phyloP scores from a whole-genome alignment of 2,797 vertebrate genomes.

The Xenentodon cancila region DNA sequence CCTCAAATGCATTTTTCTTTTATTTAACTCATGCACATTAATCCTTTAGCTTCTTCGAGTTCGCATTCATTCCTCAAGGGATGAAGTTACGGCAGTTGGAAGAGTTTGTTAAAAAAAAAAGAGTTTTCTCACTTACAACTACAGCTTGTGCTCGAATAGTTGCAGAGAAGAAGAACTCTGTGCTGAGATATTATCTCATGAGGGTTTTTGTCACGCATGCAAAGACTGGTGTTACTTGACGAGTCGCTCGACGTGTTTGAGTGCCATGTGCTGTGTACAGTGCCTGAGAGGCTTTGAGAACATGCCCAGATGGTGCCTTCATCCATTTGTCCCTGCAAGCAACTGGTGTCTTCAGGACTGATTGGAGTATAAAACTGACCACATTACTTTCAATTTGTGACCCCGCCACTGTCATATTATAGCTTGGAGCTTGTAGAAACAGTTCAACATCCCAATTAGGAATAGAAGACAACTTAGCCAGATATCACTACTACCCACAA shows the following conservation, averaged over 20 bases:
- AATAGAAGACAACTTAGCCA: too few relatives aligned
- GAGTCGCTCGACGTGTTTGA: constrained; percentile 44
- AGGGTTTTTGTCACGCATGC: constrained; percentile 67
- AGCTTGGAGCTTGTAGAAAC: not conserved
- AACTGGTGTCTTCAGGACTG: constrained; percentile 43
- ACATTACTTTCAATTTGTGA: constrained; percentile 13
- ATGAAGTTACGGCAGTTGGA: constrained; percentile 53
- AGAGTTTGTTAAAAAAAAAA: constrained; percentile 44
- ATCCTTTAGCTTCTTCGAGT: constrained; percentile 66
- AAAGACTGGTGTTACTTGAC: constrained; percentile 58
- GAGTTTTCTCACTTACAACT: constrained; percentile 59
- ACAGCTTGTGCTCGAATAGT: constrained; percentile 60
- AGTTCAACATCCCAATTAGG: not conserved
- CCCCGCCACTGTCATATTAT: constrained; percentile 2
- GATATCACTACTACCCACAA: too few relatives aligned
- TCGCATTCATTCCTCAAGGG: constrained; percentile 60
- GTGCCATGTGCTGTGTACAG: constrained; percentile 63
- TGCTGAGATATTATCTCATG: constrained; percentile 57
- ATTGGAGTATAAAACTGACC: constrained; percentile 25
- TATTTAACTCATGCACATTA: constrained; percentile 61
- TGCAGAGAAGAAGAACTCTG: constrained; percentile 57
- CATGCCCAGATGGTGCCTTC: constrained; percentile 65
- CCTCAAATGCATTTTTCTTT: constrained; percentile 39
- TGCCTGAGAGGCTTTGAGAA: constrained; percentile 59
- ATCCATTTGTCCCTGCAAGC: constrained; percentile 49